Evolutionary conservation across 2,113 vertebrate species (phyloP).

Genomic region (Entomyzon cyanotis): DNA sequence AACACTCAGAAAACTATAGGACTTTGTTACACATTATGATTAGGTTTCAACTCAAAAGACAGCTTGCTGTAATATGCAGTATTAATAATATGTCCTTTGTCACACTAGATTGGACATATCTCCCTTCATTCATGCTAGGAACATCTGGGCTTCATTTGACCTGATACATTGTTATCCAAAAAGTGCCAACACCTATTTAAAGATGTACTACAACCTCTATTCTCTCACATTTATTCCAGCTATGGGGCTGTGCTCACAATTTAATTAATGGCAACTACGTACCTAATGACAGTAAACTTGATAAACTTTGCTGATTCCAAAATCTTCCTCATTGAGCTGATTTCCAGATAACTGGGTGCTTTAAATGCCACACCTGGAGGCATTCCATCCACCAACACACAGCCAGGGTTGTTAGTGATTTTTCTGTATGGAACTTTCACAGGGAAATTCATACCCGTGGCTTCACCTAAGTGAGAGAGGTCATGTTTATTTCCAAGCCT

Average conservation of each 20-base stretch:
- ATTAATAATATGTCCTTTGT: background rate
- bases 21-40: background rate
- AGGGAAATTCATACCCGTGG: conserved; percentile 79
- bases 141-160: background rate
- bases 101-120: background rate
- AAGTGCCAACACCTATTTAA: background rate
- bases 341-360: conserved; percentile 82
- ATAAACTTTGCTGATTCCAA: conserved; percentile 78
- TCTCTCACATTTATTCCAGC: background rate
- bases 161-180: background rate
- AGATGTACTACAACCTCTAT: background rate
- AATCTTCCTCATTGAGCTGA: conserved; percentile 80
- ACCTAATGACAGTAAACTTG: conserved; percentile 81
- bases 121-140: background rate
- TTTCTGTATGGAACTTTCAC: conserved; percentile 83
- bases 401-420: conserved; percentile 80
- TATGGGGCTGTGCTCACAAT: background rate
- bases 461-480: conserved; percentile 72
- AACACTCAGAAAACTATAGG: background rate
- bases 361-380: conserved; percentile 79
- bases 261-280: background rate
- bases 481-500: background rate
- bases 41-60: background rate
- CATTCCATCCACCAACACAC: conserved; percentile 81
- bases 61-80: background rate